phyloP scores from a whole-genome alignment of 53 echinoderm and acorn worm genomes.

The Patiria pectinifera region DNA sequence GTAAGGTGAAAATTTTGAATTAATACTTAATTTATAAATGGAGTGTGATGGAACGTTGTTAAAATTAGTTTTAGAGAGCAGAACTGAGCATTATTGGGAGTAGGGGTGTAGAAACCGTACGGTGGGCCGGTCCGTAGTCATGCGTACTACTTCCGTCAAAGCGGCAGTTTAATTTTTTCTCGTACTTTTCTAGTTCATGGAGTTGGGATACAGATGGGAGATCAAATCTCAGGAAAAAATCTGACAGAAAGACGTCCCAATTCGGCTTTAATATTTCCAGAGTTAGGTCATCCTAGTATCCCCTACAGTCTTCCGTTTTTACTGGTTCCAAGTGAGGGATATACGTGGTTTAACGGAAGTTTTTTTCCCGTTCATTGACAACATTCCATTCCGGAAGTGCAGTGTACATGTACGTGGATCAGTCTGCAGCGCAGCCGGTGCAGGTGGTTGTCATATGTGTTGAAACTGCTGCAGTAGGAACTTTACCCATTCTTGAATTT shows the following conservation, averaged over 20 bases:
- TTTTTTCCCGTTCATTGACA: neutral
- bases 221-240: neutral
- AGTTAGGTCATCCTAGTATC: neutral
- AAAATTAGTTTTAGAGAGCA: neutral
- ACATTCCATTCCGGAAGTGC: neutral
- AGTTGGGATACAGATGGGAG: neutral
- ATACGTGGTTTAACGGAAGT: no score
- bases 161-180: constrained; percentile 28
- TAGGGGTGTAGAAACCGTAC: constrained; percentile 36
- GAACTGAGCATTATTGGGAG: neutral
- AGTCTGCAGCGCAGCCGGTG: neutral
- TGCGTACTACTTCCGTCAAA: neutral
- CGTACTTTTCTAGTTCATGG: no score
- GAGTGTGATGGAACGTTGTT: no score
- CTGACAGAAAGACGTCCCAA: neutral
- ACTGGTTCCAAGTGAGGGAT: neutral
- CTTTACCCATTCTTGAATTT: neutral
- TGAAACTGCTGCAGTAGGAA: neutral
- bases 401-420: neutral
- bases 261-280: neutral
- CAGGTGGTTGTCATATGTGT: neutral
- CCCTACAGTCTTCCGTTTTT: neutral
- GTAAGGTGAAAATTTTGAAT: no score
- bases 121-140: neutral
- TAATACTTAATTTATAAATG: no score